Conservation (phyloP, 2,797 vertebrate genomes). For the Sorex maritimensis region DNA sequence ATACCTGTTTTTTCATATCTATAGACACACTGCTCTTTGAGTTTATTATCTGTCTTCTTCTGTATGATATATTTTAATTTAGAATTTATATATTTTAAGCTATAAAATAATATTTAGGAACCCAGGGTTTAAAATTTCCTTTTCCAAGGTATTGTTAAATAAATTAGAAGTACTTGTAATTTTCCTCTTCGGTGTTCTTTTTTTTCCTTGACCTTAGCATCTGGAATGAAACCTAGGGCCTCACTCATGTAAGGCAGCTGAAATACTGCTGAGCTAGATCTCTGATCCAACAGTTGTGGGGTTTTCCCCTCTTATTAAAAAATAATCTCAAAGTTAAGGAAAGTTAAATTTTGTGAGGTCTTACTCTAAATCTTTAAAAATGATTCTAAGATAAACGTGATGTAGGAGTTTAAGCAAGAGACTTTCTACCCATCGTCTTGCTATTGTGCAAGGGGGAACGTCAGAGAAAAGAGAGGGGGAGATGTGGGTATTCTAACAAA, state of each 20-base stretch:
- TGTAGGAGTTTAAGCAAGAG: constrained; percentile 46
- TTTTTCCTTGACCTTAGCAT: no score
- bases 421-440: background rate
- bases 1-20: constrained; percentile 8
- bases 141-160: constrained; percentile 52
- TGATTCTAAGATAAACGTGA: constrained; percentile 60
- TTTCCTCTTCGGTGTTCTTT: constrained; percentile 50
- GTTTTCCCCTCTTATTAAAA: background rate
- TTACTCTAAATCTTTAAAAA: constrained; percentile 53
- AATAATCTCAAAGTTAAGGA: constrained; percentile 45
- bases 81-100: constrained; percentile 62
- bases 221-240: no score
- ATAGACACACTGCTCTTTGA: constrained; percentile 49
- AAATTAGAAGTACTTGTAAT: constrained; percentile 30
- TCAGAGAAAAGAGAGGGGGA: background rate
- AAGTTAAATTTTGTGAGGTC: constrained; percentile 49
- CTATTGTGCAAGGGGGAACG: background rate
- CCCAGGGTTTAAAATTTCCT: constrained; percentile 58
- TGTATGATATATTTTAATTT: constrained; percentile 55
- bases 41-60: constrained; percentile 28
- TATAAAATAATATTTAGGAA: constrained; percentile 58
- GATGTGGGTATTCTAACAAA: background rate
- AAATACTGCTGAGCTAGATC: background rate
- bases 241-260: no score
- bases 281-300: background rate